Percentiles rank a stretch among this genome's conserved stretches.
phyloP scores from a whole-genome alignment of 2,888 invertebrate genomes.

The Papilio elwesi region DNA sequence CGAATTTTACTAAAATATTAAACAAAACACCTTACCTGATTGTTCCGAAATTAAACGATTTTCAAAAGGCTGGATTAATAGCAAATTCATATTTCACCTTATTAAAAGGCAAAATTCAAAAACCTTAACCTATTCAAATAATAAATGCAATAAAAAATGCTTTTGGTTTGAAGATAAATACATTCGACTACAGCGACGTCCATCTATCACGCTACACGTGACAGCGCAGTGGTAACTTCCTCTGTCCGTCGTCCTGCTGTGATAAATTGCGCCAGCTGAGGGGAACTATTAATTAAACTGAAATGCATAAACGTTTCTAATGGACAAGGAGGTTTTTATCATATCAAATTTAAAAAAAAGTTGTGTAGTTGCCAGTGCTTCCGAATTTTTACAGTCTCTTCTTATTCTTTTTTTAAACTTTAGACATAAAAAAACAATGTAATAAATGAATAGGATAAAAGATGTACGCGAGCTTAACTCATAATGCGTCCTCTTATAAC shows the following conservation, averaged over 20 bases:
- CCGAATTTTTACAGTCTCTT: neutral
- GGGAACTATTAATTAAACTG: slow-evolving; percentile 38
- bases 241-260: slow-evolving; percentile 37
- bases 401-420: neutral
- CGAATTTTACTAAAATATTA: neutral
- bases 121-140: slow-evolving; percentile 9
- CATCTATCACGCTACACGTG: slow-evolving; percentile 37
- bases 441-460: no score
- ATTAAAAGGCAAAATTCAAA: neutral
- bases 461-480: no score
- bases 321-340: slow-evolving; percentile 3
- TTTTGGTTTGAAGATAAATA: slow-evolving; percentile 20
- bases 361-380: neutral
- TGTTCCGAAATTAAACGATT: no score
- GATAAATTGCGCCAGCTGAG: slow-evolving; percentile 32
- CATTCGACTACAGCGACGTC: slow-evolving; percentile 14
- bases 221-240: slow-evolving; percentile 39
- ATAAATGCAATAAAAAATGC: neutral
- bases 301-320: slow-evolving; percentile 26
- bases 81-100: no score
- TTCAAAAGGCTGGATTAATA: no score
- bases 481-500: no score
- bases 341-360: neutral
- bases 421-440: neutral
- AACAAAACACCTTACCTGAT: no score